Conservation (phyloP, 2,113 vertebrate genomes). For the Antennarius striatus region DNA sequence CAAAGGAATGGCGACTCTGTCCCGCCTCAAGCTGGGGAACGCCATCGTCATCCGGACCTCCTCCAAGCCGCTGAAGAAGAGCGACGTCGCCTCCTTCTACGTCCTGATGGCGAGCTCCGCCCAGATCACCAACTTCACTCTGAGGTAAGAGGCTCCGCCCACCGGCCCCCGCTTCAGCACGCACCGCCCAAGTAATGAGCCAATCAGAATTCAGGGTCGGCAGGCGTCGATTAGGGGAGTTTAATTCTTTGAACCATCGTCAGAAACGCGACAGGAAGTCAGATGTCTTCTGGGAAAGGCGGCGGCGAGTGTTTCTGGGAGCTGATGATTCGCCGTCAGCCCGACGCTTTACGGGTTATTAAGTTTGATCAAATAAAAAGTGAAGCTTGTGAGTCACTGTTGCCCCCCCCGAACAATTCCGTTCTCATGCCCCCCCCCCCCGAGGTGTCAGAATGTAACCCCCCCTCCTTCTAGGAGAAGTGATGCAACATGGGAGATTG, state of each 20-base stretch:
- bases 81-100: constrained; percentile 86
- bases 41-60: constrained; percentile 83
- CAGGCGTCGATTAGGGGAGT: not conserved
- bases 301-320: no score
- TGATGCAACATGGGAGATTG: constrained; percentile 38
- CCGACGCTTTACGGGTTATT: constrained; percentile 54
- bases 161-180: not conserved
- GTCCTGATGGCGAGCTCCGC: constrained; percentile 84
- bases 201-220: constrained; percentile 12
- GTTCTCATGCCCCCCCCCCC: constrained; percentile 7
- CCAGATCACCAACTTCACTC: constrained; percentile 86
- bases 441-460: constrained; percentile 4
- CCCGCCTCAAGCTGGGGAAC: constrained; percentile 84
- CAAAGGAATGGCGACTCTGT: constrained; percentile 76
- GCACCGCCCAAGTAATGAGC: constrained; percentile 16
- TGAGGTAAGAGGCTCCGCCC: constrained; percentile 82
- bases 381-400: constrained; percentile 38
- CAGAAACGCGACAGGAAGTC: no score
- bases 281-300: no score
- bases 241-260: not conserved
- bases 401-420: not conserved
- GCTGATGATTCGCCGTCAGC: not conserved
- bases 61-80: constrained; percentile 83
- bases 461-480: constrained; percentile 8
- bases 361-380: constrained; percentile 33